Conservation (phyloP, 2,888 invertebrate genomes). For the Isotomurus palustris region DNA sequence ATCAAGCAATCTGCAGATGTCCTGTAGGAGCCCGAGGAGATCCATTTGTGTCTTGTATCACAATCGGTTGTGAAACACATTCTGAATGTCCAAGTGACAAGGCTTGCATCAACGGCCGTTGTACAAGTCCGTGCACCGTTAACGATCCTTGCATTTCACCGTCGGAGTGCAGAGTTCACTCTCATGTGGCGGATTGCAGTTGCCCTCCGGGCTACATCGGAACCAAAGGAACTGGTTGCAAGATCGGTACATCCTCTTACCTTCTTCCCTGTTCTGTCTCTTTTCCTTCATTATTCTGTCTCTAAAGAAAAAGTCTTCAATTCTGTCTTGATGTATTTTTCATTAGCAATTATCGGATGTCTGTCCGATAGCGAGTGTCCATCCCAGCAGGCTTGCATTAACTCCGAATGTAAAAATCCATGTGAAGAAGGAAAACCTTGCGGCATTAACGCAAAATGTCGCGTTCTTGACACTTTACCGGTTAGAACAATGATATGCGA, state of each 20-base stretch:
- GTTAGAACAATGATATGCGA: slow-evolving; percentile 85
- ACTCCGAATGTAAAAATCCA: slow-evolving; percentile 75
- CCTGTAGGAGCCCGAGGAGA: slow-evolving; percentile 49
- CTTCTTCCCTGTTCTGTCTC: background rate
- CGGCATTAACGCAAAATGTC: slow-evolving; percentile 70
- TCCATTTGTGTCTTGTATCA: slow-evolving; percentile 48
- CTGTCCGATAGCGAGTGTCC: slow-evolving; percentile 77
- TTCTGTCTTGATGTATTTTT: slow-evolving; percentile 12
- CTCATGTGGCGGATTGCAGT: slow-evolving; percentile 79
- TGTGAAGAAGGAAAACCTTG: slow-evolving; percentile 75
- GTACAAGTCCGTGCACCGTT: slow-evolving; percentile 75
- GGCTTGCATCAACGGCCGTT: slow-evolving; percentile 74
- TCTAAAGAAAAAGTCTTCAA: too few relatives aligned
- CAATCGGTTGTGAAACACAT: slow-evolving; percentile 75
- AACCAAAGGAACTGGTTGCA: slow-evolving; percentile 37
- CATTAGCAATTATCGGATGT: slow-evolving; percentile 54
- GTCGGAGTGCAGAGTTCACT: slow-evolving; percentile 68
- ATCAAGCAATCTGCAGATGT: slow-evolving; percentile 48
- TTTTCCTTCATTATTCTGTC: too few relatives aligned
- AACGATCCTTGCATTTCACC: slow-evolving; percentile 70
- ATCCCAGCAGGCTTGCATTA: slow-evolving; percentile 71
- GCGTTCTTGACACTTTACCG: slow-evolving; percentile 75
- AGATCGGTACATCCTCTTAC: slow-evolving; percentile 27
- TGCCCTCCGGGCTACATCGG: slow-evolving; percentile 70
- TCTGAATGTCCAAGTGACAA: slow-evolving; percentile 81